Conservation (phyloP, 1,140 invertebrate species). For the Sarcophaga bullata region DNA sequence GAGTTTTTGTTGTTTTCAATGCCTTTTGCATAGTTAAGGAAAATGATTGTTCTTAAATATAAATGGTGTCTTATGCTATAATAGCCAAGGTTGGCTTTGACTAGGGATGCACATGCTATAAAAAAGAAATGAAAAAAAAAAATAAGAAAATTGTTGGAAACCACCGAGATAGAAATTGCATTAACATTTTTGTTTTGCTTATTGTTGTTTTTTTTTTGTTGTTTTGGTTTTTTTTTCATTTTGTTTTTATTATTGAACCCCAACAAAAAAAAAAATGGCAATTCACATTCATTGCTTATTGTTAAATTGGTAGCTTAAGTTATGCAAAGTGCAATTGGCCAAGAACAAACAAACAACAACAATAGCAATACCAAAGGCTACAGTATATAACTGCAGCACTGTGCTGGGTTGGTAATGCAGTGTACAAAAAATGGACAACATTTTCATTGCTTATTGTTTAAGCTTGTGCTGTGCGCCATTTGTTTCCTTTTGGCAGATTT, state of each 20-base stretch:
- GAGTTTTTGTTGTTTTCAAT: no score
- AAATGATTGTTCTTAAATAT: no score
- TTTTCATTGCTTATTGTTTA: not conserved
- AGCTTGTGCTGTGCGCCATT: not conserved
- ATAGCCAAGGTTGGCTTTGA: no score
- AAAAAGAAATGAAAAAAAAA: not conserved
- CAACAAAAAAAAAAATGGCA: not conserved
- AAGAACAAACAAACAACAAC: not conserved
- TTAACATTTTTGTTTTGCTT: not conserved
- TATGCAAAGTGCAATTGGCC: conserved; percentile 11
- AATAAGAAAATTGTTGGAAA: not conserved
- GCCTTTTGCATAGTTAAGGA: no score
- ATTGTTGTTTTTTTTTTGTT: not conserved
- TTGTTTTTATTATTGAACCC: no score
- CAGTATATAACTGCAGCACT: no score
- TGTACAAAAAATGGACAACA: not conserved
- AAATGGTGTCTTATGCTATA: no score
- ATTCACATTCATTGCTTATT: conserved; percentile 19
- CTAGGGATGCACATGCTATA: not conserved
- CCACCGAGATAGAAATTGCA: conserved; percentile 5
- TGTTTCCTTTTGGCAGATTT: not conserved
- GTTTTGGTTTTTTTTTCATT: not conserved
- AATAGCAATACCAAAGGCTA: not conserved
- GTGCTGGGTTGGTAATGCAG: no score
- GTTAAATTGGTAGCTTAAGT: conserved; percentile 24